phyloP scores from a whole-genome alignment of 2,797 vertebrate species.

The Tadarida brasiliensis region DNA sequence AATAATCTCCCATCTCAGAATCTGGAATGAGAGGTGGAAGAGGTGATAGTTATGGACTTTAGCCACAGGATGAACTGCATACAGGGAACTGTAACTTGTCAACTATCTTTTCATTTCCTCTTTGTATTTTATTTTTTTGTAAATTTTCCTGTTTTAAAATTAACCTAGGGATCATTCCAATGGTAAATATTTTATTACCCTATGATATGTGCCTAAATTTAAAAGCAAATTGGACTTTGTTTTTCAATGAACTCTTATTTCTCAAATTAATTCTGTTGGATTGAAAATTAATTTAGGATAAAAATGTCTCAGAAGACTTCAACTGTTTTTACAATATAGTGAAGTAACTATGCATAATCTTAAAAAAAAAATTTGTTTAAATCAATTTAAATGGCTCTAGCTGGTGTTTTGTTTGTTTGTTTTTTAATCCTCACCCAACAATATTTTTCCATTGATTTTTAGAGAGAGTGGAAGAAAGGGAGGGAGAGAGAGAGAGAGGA shows the following conservation, averaged over 20 bases:
- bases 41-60: not conserved
- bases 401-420: too few species aligned
- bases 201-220: not conserved
- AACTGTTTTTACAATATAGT: not conserved
- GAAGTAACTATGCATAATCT: not conserved
- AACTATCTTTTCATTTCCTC: not conserved
- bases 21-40: not conserved
- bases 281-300: not conserved
- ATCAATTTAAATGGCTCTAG: too few species aligned
- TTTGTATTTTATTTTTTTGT: not conserved
- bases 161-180: not conserved
- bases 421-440: too few species aligned
- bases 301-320: not conserved
- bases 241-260: not conserved
- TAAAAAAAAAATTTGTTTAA: not conserved
- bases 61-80: not conserved
- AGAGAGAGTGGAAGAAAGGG: too few species aligned
- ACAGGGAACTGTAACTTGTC: not conserved
- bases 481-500: too few species aligned
- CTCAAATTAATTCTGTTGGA: not conserved
- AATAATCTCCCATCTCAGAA: not conserved
- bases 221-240: not conserved
- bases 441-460: too few species aligned
- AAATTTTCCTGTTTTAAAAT: not conserved
- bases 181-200: not conserved